phyloP scores from a whole-genome alignment of 2,888 invertebrate genomes.

The Ectropis crepuscularia region DNA sequence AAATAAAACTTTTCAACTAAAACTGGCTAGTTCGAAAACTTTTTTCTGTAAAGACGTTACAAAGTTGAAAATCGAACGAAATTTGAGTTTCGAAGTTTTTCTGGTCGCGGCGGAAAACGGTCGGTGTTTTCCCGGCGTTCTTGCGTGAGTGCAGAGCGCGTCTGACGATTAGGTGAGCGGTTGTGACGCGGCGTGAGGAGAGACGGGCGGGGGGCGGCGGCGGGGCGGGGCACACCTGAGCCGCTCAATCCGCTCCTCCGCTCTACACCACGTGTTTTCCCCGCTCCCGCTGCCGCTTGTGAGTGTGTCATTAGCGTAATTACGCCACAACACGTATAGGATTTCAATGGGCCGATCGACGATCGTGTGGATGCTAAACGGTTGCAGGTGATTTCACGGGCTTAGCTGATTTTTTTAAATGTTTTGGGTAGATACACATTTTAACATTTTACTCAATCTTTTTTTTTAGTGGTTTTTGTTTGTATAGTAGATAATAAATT shows the following conservation, averaged over 20 bases:
- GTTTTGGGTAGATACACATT: background rate
- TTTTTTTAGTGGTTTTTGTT: background rate
- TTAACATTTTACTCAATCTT: background rate
- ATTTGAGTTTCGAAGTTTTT: slow-evolving; percentile 69
- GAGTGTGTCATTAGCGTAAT: slow-evolving; percentile 62
- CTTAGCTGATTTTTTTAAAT: slow-evolving; percentile 9
- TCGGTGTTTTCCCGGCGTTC: slow-evolving; percentile 82
- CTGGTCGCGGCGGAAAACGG: slow-evolving; percentile 78
- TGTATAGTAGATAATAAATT: background rate
- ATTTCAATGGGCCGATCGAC: slow-evolving; percentile 73
- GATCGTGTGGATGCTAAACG: slow-evolving; percentile 57
- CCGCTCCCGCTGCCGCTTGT: slow-evolving; percentile 54
- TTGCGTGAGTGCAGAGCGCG: slow-evolving; percentile 81
- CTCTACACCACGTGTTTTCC: slow-evolving; percentile 41
- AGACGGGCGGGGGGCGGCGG: slow-evolving; percentile 64
- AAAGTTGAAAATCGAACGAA: slow-evolving; percentile 54
- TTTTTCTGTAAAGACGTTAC: slow-evolving; percentile 16
- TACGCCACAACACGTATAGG: slow-evolving; percentile 62
- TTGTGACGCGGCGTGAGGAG: slow-evolving; percentile 66
- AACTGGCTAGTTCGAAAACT: slow-evolving; percentile 39
- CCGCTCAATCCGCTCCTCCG: slow-evolving; percentile 55
- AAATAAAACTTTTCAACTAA: slow-evolving; percentile 30
- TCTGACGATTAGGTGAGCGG: slow-evolving; percentile 75
- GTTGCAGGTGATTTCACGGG: slow-evolving; percentile 51
- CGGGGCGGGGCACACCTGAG: slow-evolving; percentile 81